phyloP scores from a whole-genome alignment of 2,888 invertebrate species.

The Drosophila recens region DNA sequence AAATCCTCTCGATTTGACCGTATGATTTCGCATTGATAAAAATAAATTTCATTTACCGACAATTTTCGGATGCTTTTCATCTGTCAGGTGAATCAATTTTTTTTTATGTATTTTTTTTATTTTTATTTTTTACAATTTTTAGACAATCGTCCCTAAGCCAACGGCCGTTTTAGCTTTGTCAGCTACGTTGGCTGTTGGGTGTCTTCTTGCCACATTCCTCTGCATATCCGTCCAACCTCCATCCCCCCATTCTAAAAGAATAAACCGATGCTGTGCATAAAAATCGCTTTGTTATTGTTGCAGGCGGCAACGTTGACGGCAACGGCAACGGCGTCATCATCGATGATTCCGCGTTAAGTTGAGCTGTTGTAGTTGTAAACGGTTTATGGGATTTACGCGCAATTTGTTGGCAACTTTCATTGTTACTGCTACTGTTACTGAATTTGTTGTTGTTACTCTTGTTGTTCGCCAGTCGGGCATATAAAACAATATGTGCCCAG shows the following conservation, averaged over 20 bases:
- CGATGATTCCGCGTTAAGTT: constrained; percentile 63
- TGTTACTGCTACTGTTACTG: constrained; percentile 46
- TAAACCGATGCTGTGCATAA: constrained; percentile 69
- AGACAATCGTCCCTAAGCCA: constrained; percentile 48
- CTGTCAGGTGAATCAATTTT: neutral
- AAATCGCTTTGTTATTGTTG: constrained; percentile 80
- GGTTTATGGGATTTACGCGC: constrained; percentile 83
- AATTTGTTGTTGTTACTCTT: constrained; percentile 17
- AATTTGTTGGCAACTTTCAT: constrained; percentile 80
- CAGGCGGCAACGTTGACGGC: constrained; percentile 63
- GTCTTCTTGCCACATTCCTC: constrained; percentile 1
- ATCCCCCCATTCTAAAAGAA: constrained; percentile 22
- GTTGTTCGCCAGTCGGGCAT: constrained; percentile 48
- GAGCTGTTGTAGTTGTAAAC: constrained; percentile 81
- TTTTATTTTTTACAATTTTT: constrained; percentile 51
- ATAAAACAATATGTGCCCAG: constrained; percentile 78
- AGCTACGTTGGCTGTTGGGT: constrained; percentile 26
- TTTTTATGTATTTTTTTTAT: neutral
- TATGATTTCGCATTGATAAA: constrained; percentile 56
- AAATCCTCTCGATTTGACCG: constrained; percentile 45
- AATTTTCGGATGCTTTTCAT: constrained; percentile 41
- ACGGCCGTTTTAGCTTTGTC: constrained; percentile 66
- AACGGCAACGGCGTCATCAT: constrained; percentile 54
- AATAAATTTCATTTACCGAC: constrained; percentile 71
- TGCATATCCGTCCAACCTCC: neutral